Percentiles rank a stretch among this genome's conserved stretches.
phyloP scores from a whole-genome alignment of 2,888 invertebrate species.

The Aphidoletes aphidimyza region DNA sequence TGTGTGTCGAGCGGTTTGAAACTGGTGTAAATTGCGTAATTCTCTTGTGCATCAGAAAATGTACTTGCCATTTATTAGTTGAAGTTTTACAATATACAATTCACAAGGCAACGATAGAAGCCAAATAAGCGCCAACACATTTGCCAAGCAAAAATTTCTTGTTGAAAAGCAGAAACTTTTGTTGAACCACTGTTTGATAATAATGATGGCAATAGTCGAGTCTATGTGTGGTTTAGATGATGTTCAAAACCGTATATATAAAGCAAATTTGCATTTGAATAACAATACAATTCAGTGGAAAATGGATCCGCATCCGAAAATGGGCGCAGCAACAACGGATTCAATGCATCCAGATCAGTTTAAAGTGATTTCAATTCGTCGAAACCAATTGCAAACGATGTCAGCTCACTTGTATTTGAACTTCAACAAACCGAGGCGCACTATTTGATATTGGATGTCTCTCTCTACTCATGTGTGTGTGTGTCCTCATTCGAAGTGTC shows the following conservation, averaged over 20 bases:
- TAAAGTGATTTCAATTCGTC: conserved; percentile 36
- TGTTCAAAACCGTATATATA: neutral
- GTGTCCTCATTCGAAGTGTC: too few species aligned
- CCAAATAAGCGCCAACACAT: neutral
- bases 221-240: conserved; percentile 5
- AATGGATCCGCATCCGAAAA: neutral
- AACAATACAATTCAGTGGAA: neutral
- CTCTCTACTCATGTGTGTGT: neutral
- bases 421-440: neutral
- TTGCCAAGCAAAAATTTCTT: neutral
- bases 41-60: neutral
- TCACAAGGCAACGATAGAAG: too few species aligned
- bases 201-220: conserved; percentile 29
- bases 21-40: conserved; percentile 21
- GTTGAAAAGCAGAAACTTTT: neutral
- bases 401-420: neutral
- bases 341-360: conserved; percentile 12
- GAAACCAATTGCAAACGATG: conserved; percentile 21
- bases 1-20: neutral
- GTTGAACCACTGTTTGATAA: neutral
- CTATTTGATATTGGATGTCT: conserved; percentile 9
- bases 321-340: neutral
- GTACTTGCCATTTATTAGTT: conserved; percentile 42
- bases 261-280: conserved; percentile 21
- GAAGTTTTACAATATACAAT: neutral